Evolutionary conservation across 1,140 invertebrate genomes (phyloP).

Genomic region (Andrena cerasifolii): DNA sequence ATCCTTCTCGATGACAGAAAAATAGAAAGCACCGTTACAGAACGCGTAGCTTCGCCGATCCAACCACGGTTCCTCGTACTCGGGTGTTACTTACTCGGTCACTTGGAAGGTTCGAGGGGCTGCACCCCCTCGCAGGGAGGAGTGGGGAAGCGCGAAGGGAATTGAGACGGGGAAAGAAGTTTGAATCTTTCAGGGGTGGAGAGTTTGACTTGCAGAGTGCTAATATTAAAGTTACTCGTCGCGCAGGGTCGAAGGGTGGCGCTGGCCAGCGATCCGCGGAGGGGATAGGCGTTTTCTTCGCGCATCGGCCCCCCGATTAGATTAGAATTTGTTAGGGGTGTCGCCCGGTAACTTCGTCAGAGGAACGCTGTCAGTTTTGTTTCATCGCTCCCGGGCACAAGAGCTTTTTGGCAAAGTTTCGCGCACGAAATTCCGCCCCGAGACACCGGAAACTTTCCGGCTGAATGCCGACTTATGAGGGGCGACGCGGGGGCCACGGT

Average conservation of each 20-base stretch:
- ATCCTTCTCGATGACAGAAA: too few relatives aligned
- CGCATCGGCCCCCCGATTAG: constrained; percentile 57
- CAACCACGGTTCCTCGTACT: too few relatives aligned
- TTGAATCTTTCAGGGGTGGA: constrained; percentile 59
- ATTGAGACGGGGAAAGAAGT: constrained; percentile 60
- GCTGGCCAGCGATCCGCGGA: constrained; percentile 15
- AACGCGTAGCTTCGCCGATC: too few relatives aligned
- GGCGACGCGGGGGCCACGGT: constrained; percentile 15
- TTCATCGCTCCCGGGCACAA: constrained; percentile 61
- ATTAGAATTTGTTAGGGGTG: constrained; percentile 72
- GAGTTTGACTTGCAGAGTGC: constrained; percentile 72
- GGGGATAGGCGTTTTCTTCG: constrained; percentile 5
- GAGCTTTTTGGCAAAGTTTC: constrained; percentile 60
- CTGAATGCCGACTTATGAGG: constrained; percentile 47
- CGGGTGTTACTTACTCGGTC: too few relatives aligned
- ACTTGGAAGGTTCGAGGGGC: background rate
- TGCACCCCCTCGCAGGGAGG: background rate
- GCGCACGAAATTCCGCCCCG: constrained; percentile 53
- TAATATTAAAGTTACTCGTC: constrained; percentile 70
- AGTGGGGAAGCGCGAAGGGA: background rate
- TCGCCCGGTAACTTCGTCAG: constrained; percentile 62
- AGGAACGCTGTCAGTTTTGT: constrained; percentile 65
- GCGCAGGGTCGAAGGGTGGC: background rate
- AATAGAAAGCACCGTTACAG: too few relatives aligned
- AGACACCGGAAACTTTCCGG: constrained; percentile 55